Conservation (phyloP, 2,797 vertebrate genomes). For the Coluber constrictor region DNA sequence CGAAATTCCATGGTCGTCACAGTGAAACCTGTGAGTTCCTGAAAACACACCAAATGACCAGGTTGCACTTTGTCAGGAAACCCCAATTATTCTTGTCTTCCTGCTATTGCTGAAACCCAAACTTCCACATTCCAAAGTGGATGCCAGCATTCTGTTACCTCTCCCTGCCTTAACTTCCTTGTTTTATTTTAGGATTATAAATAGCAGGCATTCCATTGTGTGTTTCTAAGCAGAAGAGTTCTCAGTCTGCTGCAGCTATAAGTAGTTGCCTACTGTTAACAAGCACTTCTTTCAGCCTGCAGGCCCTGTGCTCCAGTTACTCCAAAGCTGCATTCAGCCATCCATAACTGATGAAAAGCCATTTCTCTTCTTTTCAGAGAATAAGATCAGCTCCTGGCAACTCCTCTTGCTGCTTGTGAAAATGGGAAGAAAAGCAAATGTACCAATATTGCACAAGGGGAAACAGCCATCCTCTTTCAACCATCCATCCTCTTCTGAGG, state of each 20-base stretch:
- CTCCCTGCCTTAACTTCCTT: neutral
- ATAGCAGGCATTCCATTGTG: conserved; percentile 30
- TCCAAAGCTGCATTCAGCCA: neutral
- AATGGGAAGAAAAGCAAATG: neutral
- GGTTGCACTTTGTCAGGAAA: neutral
- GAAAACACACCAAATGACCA: neutral
- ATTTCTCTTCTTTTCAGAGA: neutral
- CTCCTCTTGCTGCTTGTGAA: neutral
- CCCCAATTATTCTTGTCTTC: neutral
- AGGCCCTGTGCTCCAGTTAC: neutral
- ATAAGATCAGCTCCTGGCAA: neutral
- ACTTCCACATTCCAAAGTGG: conserved; percentile 13
- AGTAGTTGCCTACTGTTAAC: neutral
- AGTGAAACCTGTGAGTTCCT: neutral
- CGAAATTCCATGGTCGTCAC: neutral
- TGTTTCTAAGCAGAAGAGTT: neutral
- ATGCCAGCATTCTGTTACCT: conserved; percentile 10
- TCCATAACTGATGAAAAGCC: neutral
- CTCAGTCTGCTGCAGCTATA: neutral
- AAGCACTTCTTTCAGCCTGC: neutral
- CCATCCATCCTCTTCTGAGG: neutral
- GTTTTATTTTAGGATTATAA: conserved; percentile 14
- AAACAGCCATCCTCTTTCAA: neutral
- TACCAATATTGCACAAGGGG: neutral
- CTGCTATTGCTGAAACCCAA: conserved; percentile 13